Conservation (phyloP, 2,797 vertebrate species). For the Myotis daubentonii region DNA sequence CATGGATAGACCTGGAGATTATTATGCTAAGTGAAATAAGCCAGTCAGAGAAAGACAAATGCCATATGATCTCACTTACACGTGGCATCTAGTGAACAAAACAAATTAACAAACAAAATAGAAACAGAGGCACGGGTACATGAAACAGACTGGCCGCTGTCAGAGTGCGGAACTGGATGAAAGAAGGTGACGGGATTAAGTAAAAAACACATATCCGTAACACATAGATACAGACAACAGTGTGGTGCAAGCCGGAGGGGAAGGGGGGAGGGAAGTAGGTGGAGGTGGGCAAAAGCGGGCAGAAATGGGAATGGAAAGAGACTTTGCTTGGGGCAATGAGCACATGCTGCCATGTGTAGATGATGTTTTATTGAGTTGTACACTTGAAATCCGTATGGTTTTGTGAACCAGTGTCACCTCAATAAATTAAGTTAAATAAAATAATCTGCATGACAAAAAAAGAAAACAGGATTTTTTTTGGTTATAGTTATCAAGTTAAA, state of each 20-base stretch:
- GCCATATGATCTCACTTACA: background rate
- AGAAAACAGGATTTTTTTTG: background rate
- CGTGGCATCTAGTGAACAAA: background rate
- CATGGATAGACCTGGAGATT: background rate
- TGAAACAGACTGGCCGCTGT: background rate
- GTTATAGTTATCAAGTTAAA: slow-evolving; percentile 16
- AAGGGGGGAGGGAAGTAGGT: background rate
- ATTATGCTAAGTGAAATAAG: background rate
- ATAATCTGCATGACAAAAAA: background rate
- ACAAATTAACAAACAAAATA: background rate
- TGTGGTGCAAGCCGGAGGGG: background rate
- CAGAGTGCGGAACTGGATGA: background rate
- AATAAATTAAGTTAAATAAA: background rate
- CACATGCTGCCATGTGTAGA: background rate
- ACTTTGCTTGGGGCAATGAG: background rate
- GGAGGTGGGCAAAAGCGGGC: background rate
- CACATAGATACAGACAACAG: background rate
- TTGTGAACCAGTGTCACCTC: background rate
- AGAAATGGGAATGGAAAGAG: background rate
- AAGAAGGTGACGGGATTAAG: background rate
- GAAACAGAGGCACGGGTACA: background rate
- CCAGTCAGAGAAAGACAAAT: background rate
- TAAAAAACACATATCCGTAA: background rate
- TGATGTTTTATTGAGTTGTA: background rate
- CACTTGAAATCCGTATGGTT: background rate